phyloP scores from a whole-genome alignment of 1,140 invertebrate species.

The Drosophila seguyi region DNA sequence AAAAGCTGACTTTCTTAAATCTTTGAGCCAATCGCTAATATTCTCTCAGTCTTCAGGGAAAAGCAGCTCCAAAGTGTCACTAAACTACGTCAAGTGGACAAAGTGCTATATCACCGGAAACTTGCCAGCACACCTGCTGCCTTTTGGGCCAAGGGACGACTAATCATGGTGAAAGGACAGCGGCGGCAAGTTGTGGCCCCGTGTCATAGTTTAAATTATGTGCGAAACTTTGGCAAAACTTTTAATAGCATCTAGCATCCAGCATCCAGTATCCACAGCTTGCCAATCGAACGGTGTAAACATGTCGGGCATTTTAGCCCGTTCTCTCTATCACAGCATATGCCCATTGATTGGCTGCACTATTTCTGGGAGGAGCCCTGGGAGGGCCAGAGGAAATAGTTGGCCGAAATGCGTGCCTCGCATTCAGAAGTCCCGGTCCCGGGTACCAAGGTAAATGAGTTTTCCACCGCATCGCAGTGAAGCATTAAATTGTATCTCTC shows the following conservation, averaged over 20 bases:
- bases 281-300: conserved; percentile 48
- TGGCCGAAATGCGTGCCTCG: conserved; percentile 61
- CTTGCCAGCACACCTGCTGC: conserved; percentile 38
- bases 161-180: conserved; percentile 61
- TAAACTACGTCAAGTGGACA: conserved; percentile 49
- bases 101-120: conserved; percentile 69
- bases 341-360: conserved; percentile 76
- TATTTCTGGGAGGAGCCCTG: conserved; percentile 42
- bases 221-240: conserved; percentile 74
- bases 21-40: neutral
- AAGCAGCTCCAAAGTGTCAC: conserved; percentile 16
- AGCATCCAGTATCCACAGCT: conserved; percentile 61
- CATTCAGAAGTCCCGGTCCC: conserved; percentile 39
- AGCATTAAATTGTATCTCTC: conserved; percentile 80
- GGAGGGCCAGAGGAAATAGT: conserved; percentile 23
- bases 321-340: conserved; percentile 53
- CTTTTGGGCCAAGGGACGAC: conserved; percentile 40
- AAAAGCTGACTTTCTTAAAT: neutral
- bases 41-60: conserved; percentile 3
- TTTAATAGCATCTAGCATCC: conserved; percentile 78
- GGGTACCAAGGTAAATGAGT: conserved; percentile 44
- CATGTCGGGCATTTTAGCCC: conserved; percentile 45
- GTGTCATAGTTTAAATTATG: conserved; percentile 83
- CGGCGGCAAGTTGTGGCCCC: conserved; percentile 45
- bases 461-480: conserved; percentile 60